Percentiles rank a stretch among this genome's conserved stretches.
Conservation (phyloP, 2,888 invertebrate genomes). For the Heliconius ismenius region DNA sequence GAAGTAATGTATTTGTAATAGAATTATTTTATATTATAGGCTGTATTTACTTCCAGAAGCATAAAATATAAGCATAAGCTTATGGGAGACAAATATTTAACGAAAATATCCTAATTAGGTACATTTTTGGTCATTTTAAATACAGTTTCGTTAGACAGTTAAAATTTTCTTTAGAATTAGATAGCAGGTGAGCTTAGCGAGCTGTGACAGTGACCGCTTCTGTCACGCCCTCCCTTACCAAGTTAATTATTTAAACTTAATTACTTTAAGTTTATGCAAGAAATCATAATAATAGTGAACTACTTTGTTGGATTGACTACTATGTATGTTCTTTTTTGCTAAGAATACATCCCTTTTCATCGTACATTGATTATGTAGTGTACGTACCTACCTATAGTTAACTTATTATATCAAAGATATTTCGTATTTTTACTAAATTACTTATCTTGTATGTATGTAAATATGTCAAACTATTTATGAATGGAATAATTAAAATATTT, state of each 20-base stretch:
- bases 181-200: slow-evolving; percentile 44
- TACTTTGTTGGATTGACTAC: background rate
- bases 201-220: slow-evolving; percentile 54
- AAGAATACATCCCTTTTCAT: background rate
- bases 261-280: slow-evolving; percentile 31
- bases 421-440: background rate
- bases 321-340: background rate
- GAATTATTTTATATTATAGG: too few species aligned
- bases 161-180: background rate
- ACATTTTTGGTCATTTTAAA: background rate
- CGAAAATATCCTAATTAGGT: background rate
- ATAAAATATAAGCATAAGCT: too few species aligned
- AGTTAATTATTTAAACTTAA: slow-evolving; percentile 22
- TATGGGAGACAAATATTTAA: too few species aligned
- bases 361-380: background rate
- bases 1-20: background rate
- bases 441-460: too few species aligned
- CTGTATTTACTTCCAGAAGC: too few species aligned
- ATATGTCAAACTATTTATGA: background rate
- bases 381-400: too few species aligned
- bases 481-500: background rate
- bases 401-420: background rate
- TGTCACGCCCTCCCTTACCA: slow-evolving; percentile 53
- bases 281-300: background rate
- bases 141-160: background rate